Evolutionary conservation across 2,888 invertebrate genomes (phyloP).

Genomic region (Sesia apiformis): DNA sequence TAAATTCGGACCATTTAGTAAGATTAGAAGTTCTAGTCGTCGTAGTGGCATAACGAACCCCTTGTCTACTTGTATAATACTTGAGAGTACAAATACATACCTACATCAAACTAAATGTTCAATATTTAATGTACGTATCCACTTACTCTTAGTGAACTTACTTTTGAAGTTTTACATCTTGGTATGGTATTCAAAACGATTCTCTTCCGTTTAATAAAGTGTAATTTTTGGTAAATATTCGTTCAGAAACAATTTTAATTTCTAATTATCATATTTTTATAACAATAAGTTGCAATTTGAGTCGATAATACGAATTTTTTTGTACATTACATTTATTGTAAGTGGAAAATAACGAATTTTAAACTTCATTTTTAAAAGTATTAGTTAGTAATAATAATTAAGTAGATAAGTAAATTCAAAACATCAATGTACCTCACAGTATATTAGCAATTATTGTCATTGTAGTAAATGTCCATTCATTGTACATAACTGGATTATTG

Average conservation of each 20-base stretch:
- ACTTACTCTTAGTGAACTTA: neutral
- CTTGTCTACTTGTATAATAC: conserved; percentile 33
- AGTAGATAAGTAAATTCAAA: conserved; percentile 16
- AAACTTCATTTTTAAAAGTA: conserved; percentile 31
- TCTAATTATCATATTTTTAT: neutral
- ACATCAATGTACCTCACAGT: conserved; percentile 2
- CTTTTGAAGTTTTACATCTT: too few species aligned
- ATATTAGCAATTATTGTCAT: neutral
- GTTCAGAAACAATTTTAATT: too few species aligned
- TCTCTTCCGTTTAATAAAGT: too few species aligned
- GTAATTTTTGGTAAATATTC: too few species aligned
- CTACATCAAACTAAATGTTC: neutral
- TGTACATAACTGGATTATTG: neutral
- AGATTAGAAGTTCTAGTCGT: conserved; percentile 37
- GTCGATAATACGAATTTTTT: conserved; percentile 8
- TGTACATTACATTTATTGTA: conserved; percentile 19
- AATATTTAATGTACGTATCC: neutral
- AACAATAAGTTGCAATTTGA: conserved; percentile 9
- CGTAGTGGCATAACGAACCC: conserved; percentile 30
- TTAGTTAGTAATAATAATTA: conserved; percentile 18
- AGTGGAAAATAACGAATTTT: conserved; percentile 46
- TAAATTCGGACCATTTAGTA: conserved; percentile 60
- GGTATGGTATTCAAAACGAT: too few species aligned
- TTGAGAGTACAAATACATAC: conserved; percentile 50
- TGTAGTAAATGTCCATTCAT: neutral